phyloP scores from a whole-genome alignment of 2,797 vertebrate species.

The Thamnophis elegans region DNA sequence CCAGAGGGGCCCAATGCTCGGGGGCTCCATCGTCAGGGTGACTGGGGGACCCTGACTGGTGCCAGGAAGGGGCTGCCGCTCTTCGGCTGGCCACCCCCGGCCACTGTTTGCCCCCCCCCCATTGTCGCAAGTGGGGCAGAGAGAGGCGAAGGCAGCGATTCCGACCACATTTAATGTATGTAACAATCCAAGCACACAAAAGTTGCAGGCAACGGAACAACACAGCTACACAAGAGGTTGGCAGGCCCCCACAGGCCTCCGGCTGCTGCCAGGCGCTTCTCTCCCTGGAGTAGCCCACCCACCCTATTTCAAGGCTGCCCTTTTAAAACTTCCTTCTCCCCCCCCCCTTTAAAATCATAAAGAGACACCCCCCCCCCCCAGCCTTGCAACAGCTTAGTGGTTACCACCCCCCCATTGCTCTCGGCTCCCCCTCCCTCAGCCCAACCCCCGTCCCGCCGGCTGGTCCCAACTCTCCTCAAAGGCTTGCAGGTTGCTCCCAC shows the following conservation, averaged over 20 bases:
- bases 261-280: background rate
- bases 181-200: conserved; percentile 30
- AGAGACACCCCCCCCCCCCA: background rate
- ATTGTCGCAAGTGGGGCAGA: background rate
- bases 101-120: background rate
- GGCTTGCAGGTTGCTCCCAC: background rate
- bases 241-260: conserved; percentile 1
- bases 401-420: background rate
- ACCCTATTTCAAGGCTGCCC: background rate
- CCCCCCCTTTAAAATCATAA: conserved; percentile 2
- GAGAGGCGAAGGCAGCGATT: background rate
- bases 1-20: background rate
- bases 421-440: background rate
- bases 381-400: background rate
- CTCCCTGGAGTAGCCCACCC: background rate
- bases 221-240: conserved; percentile 21
- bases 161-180: conserved; percentile 40
- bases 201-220: conserved; percentile 37
- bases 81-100: background rate
- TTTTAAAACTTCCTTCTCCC: background rate
- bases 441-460: background rate
- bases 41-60: too few species aligned
- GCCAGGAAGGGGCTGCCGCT: too few species aligned
- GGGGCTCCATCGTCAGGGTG: background rate
- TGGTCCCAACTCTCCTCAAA: background rate